These are phyloP conservation scores for Pagetopsis macropterus DNA, from an alignment of 2,797 vertebrate genomes.

Conservation along the genomic window DNA sequence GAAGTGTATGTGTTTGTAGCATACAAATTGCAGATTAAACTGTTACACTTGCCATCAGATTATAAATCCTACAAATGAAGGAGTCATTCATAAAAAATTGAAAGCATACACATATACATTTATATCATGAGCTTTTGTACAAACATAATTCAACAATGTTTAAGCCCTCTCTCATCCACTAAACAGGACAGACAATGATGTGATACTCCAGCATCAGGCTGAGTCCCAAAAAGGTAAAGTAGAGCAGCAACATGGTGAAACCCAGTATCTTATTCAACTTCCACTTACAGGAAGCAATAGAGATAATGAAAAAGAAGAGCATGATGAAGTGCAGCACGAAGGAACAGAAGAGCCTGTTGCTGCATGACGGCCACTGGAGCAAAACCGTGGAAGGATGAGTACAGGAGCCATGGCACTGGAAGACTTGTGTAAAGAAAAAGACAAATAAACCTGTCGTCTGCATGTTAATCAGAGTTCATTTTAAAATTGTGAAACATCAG, in stretches of 20 bases:
- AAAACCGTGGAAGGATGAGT: conserved; percentile 83
- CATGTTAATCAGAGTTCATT: neutral
- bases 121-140: too few relatives aligned
- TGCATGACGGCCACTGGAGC: conserved; percentile 92
- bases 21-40: neutral
- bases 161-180: too few relatives aligned
- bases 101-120: too few relatives aligned
- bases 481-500: neutral
- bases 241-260: conserved; percentile 93
- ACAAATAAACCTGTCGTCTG: neutral
- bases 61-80: neutral
- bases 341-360: conserved; percentile 96
- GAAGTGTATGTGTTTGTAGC: neutral
- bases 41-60: neutral
- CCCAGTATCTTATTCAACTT: conserved; percentile 96
- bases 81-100: neutral
- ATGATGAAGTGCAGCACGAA: conserved; percentile 97
- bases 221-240: conserved; percentile 94
- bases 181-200: conserved; percentile 92
- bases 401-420: conserved; percentile 94
- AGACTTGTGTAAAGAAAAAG: conserved; percentile 79
- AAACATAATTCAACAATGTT: too few relatives aligned
- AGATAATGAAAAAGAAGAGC: conserved; percentile 96
- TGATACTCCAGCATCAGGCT: conserved; percentile 97
- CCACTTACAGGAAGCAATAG: conserved; percentile 93